phyloP scores from a whole-genome alignment of 2,113 vertebrate species.

The Neofelis nebulosa region DNA sequence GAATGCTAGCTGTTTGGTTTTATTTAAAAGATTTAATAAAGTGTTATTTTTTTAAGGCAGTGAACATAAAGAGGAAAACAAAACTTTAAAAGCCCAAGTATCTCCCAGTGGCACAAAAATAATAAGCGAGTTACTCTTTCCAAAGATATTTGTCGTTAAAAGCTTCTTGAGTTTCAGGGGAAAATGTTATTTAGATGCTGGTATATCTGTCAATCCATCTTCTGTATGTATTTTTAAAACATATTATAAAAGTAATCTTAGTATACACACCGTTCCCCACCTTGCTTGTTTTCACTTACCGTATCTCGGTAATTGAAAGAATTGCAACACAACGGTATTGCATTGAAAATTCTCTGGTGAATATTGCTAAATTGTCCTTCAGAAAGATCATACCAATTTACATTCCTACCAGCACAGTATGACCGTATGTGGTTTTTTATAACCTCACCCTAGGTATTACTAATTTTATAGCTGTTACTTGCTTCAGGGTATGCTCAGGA shows the following conservation, averaged over 20 bases:
- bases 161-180: background rate
- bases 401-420: background rate
- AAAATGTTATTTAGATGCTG: conserved; percentile 17
- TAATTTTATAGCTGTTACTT: conserved; percentile 50
- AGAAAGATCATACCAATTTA: conserved; percentile 28
- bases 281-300: background rate
- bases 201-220: background rate
- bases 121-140: background rate
- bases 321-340: conserved; percentile 30
- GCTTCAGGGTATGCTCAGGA: conserved; percentile 40
- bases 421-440: conserved; percentile 11
- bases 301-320: background rate
- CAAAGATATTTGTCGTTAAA: background rate
- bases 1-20: conserved; percentile 25
- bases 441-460: conserved; percentile 40
- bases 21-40: background rate
- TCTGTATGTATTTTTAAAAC: background rate
- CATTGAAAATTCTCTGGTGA: conserved; percentile 35
- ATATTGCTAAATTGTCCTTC: conserved; percentile 47
- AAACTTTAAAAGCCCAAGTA: conserved; percentile 8
- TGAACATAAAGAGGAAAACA: background rate
- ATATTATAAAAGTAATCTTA: conserved; percentile 10
- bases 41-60: background rate
- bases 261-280: background rate
- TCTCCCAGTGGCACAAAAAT: conserved; percentile 14